These are phyloP conservation scores for Erythrocebus patas DNA, from an alignment of 2,113 vertebrate species.

Conservation along the genomic window DNA sequence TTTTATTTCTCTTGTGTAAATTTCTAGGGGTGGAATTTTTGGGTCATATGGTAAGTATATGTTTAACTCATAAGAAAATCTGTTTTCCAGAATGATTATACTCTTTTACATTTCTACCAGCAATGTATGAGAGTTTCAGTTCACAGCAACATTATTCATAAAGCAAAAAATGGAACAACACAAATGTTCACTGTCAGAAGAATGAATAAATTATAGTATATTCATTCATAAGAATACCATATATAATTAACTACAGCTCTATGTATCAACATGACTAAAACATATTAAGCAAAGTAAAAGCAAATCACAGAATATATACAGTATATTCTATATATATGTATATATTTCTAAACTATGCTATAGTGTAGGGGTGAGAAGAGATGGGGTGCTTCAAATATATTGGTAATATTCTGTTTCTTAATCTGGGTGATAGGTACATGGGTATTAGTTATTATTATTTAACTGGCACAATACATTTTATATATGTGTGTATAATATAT, in stretches of 20 bases:
- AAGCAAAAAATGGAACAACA: slow-evolving; percentile 26
- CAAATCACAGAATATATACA: not conserved
- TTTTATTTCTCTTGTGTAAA: slow-evolving; percentile 27
- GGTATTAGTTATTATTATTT: not conserved
- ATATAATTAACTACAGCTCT: slow-evolving; percentile 7
- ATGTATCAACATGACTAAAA: not conserved
- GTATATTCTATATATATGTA: not conserved
- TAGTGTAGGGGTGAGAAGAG: not conserved
- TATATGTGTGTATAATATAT: not conserved
- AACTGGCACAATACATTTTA: not conserved
- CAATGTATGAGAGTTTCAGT: not conserved
- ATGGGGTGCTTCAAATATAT: not conserved
- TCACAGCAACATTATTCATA: slow-evolving; percentile 22
- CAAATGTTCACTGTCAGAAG: slow-evolving; percentile 2
- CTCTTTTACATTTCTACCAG: not conserved
- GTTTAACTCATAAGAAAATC: slow-evolving; percentile 12
- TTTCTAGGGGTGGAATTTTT: not conserved
- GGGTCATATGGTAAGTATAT: not conserved
- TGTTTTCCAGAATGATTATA: not conserved
- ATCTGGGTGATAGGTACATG: not conserved
- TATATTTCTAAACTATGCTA: not conserved
- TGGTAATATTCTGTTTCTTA: not conserved
- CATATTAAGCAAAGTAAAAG: not conserved
- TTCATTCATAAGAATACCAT: slow-evolving; percentile 21
- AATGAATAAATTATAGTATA: not conserved